phyloP scores from a whole-genome alignment of 1,140 invertebrate species.

The Stenopsyche tienmushanensis region DNA sequence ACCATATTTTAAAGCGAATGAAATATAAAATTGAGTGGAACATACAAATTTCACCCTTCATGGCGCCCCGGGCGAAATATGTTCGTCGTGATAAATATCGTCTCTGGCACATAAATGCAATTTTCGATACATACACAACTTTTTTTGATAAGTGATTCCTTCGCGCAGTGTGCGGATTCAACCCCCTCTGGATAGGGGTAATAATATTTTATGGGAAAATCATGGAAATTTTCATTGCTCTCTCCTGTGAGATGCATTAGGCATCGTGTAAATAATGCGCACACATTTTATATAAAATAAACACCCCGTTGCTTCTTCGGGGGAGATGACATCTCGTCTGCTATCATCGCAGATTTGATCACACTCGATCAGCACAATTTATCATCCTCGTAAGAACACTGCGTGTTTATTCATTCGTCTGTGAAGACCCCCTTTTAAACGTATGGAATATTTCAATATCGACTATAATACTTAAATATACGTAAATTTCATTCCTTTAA shows the following conservation, averaged over 20 bases:
- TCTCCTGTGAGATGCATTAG: constrained; percentile 21
- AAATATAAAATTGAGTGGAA: constrained; percentile 21
- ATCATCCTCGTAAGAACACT: background rate
- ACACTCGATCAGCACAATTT: background rate
- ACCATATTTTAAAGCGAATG: constrained; percentile 24
- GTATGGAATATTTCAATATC: too few species aligned
- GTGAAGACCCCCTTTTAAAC: too few species aligned
- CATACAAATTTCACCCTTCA: constrained; percentile 30
- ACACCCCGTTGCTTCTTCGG: background rate
- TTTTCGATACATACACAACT: constrained; percentile 31
- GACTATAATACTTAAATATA: too few species aligned
- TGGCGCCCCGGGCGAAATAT: constrained; percentile 26
- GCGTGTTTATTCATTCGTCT: background rate
- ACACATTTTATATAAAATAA: constrained; percentile 26
- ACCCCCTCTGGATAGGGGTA: constrained; percentile 28
- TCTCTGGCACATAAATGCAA: constrained; percentile 1
- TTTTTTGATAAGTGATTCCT: constrained; percentile 38
- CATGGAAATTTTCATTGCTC: constrained; percentile 32
- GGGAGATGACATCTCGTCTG: constrained; percentile 11
- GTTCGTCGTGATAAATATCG: constrained; percentile 31
- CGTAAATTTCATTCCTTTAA: too few species aligned
- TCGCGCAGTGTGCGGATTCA: constrained; percentile 5
- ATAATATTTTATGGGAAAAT: constrained; percentile 41
- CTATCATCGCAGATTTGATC: constrained; percentile 1
- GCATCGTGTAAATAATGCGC: constrained; percentile 23